phyloP scores from a whole-genome alignment of 2,113 vertebrate species.

The Calidris pugnax region DNA sequence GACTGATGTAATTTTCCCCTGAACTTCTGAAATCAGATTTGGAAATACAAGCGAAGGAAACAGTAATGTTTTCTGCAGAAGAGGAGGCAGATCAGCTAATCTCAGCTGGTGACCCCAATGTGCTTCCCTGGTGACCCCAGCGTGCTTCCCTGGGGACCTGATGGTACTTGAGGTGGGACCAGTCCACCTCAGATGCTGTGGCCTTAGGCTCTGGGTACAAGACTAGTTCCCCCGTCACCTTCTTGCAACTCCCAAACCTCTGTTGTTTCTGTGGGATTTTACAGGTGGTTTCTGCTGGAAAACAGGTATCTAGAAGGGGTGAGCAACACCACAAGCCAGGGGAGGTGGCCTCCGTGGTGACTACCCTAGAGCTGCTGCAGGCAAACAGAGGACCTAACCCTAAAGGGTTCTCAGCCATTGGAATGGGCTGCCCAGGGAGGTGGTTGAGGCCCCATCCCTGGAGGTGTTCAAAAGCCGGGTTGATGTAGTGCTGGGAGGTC shows the following conservation, averaged over 20 bases:
- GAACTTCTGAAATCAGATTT: neutral
- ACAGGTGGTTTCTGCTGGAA: neutral
- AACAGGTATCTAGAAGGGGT: neutral
- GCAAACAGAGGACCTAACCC: neutral
- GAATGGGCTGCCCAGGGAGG: too few relatives aligned
- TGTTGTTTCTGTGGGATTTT: neutral
- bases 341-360: neutral
- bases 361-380: neutral
- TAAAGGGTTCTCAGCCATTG: too few relatives aligned
- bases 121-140: neutral
- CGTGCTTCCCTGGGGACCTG: neutral
- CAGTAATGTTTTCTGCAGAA: neutral
- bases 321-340: neutral
- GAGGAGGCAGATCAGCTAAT: neutral
- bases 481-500: too few relatives aligned
- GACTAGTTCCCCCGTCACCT: neutral
- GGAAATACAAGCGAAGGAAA: neutral
- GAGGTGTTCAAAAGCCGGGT: too few relatives aligned
- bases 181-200: rapidly evolving
- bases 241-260: neutral
- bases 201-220: neutral
- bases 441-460: too few relatives aligned
- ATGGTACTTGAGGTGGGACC: neutral
- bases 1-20: neutral
- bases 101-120: neutral